Base-by-base conservation (phyloP, 2,113 vertebrate genomes). In the Equus przewalskii region DNA sequence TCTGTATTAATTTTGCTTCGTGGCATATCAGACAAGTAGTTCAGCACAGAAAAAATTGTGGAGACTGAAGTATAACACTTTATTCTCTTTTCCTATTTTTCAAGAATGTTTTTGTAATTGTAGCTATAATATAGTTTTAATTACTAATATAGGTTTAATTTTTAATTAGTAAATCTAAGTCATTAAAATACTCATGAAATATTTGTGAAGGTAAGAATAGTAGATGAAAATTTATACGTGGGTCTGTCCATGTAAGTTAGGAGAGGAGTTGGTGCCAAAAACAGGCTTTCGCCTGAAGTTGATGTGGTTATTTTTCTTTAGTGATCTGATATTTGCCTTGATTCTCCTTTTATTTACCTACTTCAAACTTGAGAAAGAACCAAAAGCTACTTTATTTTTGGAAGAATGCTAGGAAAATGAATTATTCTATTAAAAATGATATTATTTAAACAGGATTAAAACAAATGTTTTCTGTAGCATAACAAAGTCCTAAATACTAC, bases 381-480 rank as follows among this genome's bases (percentile, higher is more conserved):
- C 14, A 82, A 65, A 89, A 64, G 33, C 46, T 94, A 54, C 33
- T 82, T 89, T 83, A 82, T 46, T 44, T 2, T 75, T 92, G 54
- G 18, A 72, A 62, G 30, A 89, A 85, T 67, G 44, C 11, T 64
- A 62, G 84, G 51, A 58, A 67, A 90, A 81, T 80, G 24, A 80
- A 60, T 96, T 82, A 83, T 14, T 90, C 46, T 83, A 14, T 76
- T 84, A 51, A 95, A 94, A 65, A 75, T 86, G 5, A 51, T 89
- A 76, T 83, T 36, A 72, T 64, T 69, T 95, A 72, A 65, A 51
- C 13, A 96, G 51, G 36, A 73, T 93, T 86, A 96, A 96, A 96
- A 51, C 70, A 24, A 95, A 65, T 85, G 41, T 80, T 73, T 93
- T 97, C 36, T 96, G 7, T 72, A 86, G 93, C 93, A 73, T 92